A percentile compares a stretch with the other conserved stretches of the same genome.
Conservation (phyloP, 2,888 invertebrate genomes). For the Formica aserva region DNA sequence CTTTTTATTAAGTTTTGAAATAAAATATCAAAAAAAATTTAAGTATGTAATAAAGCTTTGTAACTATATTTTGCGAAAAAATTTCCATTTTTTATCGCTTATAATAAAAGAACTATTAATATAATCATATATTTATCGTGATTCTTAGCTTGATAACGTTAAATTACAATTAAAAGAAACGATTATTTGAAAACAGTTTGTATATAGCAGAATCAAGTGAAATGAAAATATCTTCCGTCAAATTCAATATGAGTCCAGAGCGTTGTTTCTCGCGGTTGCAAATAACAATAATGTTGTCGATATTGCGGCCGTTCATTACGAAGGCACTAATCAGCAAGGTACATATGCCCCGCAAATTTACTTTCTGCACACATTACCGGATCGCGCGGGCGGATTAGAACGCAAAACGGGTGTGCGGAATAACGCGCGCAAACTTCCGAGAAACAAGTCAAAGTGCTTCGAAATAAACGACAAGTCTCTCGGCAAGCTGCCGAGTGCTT, state of each 20-base stretch:
- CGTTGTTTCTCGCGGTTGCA: not conserved
- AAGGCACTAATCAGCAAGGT: constrained; percentile 42
- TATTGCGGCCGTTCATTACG: not conserved
- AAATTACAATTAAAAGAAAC: not conserved
- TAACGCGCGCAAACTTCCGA: constrained; percentile 30
- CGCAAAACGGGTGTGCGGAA: constrained; percentile 36
- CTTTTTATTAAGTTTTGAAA: not conserved
- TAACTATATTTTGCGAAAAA: not conserved
- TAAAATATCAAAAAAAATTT: not conserved
- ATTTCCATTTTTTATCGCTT: not conserved
- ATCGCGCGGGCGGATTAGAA: constrained; percentile 29
- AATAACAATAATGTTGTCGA: not conserved
- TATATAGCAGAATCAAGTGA: not conserved
- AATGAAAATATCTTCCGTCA: not conserved
- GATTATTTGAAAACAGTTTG: not conserved
- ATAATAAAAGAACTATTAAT: not conserved
- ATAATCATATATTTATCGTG: not conserved
- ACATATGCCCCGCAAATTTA: constrained; percentile 33
- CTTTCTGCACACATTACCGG: constrained; percentile 1
- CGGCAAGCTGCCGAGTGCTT: constrained; percentile 10
- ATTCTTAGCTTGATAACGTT: not conserved
- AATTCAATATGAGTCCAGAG: not conserved
- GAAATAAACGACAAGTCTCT: constrained; percentile 43
- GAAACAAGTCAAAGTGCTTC: constrained; percentile 31
- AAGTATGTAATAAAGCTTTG: not conserved